Conservation (phyloP, 35 echinoderm and acorn worm genomes). For the Ophioderma brevispina region DNA sequence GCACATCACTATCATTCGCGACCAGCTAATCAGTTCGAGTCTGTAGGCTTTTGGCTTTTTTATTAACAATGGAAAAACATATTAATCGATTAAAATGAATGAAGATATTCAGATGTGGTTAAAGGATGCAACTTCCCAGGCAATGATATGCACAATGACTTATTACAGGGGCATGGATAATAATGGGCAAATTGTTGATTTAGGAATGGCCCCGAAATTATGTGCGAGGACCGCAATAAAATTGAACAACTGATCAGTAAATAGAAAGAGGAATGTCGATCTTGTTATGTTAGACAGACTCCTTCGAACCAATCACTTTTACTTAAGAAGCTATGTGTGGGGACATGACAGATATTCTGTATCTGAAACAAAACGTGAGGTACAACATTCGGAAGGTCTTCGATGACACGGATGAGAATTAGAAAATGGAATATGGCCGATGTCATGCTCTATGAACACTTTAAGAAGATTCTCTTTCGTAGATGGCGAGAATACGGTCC, state of each 20-base stretch:
- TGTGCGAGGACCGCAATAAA: too few species aligned
- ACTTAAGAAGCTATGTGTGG: constrained; percentile 46
- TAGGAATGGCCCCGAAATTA: neutral
- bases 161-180: neutral
- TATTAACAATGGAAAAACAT: neutral
- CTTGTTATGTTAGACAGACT: constrained; percentile 30
- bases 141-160: neutral
- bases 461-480: constrained; percentile 32
- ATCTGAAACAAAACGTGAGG: neutral
- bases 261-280: neutral
- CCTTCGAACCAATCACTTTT: constrained; percentile 43
- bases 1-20: neutral
- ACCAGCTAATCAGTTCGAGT: neutral
- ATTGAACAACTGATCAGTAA: neutral
- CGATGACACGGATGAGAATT: neutral
- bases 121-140: neutral
- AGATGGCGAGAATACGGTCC: constrained; percentile 32
- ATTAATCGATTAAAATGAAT: neutral
- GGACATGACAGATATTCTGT: constrained; percentile 39
- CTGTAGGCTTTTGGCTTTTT: neutral
- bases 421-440: constrained; percentile 34
- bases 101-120: neutral
- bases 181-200: neutral
- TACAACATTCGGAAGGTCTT: neutral
- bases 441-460: constrained; percentile 32